A percentile compares a stretch with the other conserved stretches of the same genome.
phyloP scores from a whole-genome alignment of 2,797 vertebrate genomes.

The Melanogrammus aeglefinus region DNA sequence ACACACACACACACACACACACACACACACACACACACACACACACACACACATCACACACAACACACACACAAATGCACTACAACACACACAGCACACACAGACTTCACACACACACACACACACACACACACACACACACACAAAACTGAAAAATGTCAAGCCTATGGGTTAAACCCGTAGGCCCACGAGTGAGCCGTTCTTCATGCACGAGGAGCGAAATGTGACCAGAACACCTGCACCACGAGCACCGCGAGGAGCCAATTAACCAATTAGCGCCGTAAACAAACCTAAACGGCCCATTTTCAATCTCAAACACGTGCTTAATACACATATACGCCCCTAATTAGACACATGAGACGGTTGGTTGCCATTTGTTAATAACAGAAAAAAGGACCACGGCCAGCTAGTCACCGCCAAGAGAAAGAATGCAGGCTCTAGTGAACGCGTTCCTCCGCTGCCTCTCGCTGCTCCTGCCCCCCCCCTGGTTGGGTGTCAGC shows the following conservation, averaged over 20 bases:
- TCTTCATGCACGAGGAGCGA: too few relatives aligned
- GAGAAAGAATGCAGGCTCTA: conserved; percentile 66
- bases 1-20: too few relatives aligned
- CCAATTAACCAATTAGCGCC: not conserved
- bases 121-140: too few relatives aligned
- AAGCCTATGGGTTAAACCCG: too few relatives aligned
- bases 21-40: too few relatives aligned
- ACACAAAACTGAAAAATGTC: too few relatives aligned
- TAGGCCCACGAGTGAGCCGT: too few relatives aligned
- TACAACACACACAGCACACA: too few relatives aligned
- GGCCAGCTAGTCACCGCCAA: not conserved
- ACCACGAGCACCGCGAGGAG: not conserved
- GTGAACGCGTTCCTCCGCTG: conserved; percentile 76
- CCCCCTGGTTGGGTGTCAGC: conserved; percentile 74
- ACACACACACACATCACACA: too few relatives aligned
- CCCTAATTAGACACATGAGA: conserved; percentile 50
- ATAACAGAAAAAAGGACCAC: conserved; percentile 4
- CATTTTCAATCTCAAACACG: conserved; percentile 57
- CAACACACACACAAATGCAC: too few relatives aligned
- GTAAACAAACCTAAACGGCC: conserved; percentile 23
- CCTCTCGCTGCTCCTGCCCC: conserved; percentile 73
- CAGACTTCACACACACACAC: too few relatives aligned
- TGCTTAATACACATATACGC: not conserved
- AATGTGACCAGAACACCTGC: not conserved
- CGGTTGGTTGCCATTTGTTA: conserved; percentile 23